Evolutionary conservation across 23 tunicate genomes (phyloP).

Genomic region (Corella eumyota): DNA sequence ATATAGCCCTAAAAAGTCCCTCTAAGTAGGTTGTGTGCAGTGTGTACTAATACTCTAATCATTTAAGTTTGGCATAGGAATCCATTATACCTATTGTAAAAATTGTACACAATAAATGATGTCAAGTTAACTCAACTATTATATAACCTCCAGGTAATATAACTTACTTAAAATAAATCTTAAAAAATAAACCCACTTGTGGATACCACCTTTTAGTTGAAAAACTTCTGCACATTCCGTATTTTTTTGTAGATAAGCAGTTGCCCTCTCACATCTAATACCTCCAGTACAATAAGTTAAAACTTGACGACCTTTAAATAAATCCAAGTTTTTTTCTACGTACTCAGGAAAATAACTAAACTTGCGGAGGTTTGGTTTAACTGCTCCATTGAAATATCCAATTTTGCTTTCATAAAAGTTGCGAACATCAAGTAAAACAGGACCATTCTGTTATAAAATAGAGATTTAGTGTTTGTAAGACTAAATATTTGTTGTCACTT

Average conservation of each 20-base stretch:
- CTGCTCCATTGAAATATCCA: slow-evolving; percentile 58
- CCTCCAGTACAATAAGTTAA: slow-evolving; percentile 85
- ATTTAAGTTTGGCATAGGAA: no score
- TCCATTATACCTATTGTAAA: no score
- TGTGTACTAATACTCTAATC: no score
- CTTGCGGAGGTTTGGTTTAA: slow-evolving; percentile 55
- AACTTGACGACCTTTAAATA: slow-evolving; percentile 39
- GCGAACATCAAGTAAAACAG: slow-evolving; percentile 54
- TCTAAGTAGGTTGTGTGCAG: no score
- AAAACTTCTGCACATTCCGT: slow-evolving; percentile 45
- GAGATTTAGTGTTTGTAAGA: not conserved
- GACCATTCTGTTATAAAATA: slow-evolving; percentile 10
- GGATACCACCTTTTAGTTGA: slow-evolving; percentile 81
- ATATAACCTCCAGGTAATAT: not conserved
- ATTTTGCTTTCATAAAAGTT: slow-evolving; percentile 85
- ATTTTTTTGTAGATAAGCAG: slow-evolving; percentile 55
- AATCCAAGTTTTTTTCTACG: slow-evolving; percentile 34
- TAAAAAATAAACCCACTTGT: slow-evolving; percentile 28
- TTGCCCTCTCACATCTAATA: slow-evolving; percentile 76
- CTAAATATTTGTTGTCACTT: no score
- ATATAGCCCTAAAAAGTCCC: no score
- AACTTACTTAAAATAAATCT: not conserved
- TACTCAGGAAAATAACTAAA: slow-evolving; percentile 82
- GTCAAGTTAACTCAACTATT: no score
- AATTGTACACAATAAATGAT: no score